Base-by-base conservation (phyloP, 2,797 vertebrate species). In the Alosa sapidissima region DNA sequence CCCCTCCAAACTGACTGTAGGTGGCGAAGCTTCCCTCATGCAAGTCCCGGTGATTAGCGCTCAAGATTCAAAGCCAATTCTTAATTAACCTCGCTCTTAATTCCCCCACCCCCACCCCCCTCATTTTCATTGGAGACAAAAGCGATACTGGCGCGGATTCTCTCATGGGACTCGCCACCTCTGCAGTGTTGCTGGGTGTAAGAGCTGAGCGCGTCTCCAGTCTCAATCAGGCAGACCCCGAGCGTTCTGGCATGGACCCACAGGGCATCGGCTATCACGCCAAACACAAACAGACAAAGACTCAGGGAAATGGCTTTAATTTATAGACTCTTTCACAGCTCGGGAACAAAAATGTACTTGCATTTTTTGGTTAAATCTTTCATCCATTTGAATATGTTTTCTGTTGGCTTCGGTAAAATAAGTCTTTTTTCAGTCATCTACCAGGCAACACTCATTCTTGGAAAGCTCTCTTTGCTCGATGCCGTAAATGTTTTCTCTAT, bases 61-160 rank as follows among this genome's bases (percentile, higher is more conserved):
- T 90, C 88, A 89, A 90, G 92, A 93, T 93, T 95, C 92, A 60
- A 93, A 93, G 92, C 92, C 93, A 89, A 90, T 93, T 93, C 89
- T 93, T 95, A 95, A 95, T 95, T 95, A 95, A 95, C 94, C 93
- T 92, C 92, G 83, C 88, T 92, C 91, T 91, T 92, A 92, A 92
- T 92, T 92, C 84, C 89, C 89, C 84, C 83, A 85, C 85, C 58
- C 58, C 58, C 58, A 19, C 19, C 62, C 62, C 62, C 84, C 91
- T 93, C 82, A 92, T 94, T 94, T 93, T 88, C 87, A 90, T 54
- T 82, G 86, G 90, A 92, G 89, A 94, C 91, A 93, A 94, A 90
- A 86, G 83, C 90, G 90, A 90, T 87, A 87, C 83, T 84, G 86
- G 62, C 86, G 81, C 68, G 6, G 7, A 85, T 83, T 85, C 81